A percentile compares a stretch with the other conserved stretches of the same genome.
Conservation (phyloP, 2,797 vertebrate species). For the Picus viridis region DNA sequence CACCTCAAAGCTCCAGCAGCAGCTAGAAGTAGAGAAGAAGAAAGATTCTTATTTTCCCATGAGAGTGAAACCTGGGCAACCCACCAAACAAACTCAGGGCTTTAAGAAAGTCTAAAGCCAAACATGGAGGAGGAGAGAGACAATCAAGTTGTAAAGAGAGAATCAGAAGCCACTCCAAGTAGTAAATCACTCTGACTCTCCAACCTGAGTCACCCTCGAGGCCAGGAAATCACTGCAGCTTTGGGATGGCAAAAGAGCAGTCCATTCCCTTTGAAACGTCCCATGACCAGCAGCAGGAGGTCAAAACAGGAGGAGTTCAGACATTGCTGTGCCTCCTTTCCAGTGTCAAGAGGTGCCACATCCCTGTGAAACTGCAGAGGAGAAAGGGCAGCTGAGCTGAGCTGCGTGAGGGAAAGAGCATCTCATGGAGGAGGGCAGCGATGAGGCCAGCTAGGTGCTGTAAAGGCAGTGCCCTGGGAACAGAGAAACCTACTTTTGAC, state of each 20-base stretch:
- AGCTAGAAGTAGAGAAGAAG: neutral
- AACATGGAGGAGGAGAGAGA: neutral
- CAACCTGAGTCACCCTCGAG: neutral
- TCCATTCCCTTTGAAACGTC: neutral
- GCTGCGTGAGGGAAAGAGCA: neutral
- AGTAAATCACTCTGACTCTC: neutral
- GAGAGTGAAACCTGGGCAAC: neutral
- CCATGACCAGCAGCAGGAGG: neutral
- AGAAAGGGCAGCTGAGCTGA: conserved; percentile 12
- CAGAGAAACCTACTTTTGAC: neutral
- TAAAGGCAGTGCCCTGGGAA: neutral
- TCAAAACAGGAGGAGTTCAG: conserved; percentile 19
- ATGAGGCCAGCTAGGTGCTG: neutral
- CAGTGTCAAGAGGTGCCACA: conserved; percentile 7
- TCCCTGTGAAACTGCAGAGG: neutral
- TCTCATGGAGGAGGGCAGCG: neutral
- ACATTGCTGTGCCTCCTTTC: conserved; percentile 4
- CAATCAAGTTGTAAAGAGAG: neutral
- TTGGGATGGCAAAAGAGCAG: neutral
- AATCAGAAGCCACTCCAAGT: neutral
- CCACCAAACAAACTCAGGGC: neutral
- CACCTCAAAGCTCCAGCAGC: neutral
- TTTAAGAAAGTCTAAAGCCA: neutral
- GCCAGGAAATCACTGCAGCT: neutral
- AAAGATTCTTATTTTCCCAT: neutral